Evolutionary conservation across 2,888 invertebrate genomes (phyloP), one percentile per base, ranked within the genome.

Genomic region (Athalia cordata): DNA sequence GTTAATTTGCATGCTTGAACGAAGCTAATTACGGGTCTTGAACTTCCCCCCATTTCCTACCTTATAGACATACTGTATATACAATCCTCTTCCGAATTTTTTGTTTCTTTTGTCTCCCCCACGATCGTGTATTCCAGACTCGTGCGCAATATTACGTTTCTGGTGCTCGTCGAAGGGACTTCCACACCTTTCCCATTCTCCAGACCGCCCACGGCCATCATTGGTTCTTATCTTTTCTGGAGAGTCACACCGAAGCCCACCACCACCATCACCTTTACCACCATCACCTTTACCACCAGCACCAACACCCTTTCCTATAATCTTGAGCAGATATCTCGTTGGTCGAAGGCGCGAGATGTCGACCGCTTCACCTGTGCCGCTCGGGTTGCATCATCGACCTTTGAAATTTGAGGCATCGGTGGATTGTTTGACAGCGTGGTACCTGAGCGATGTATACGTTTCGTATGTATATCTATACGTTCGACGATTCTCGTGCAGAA

Each of bases 1-100:
- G 85, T 86, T 86, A 86, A 87, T 87, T 87, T 87, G 85, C 87
- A 86, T 86, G 83, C 86, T 82, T 82, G 84, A 84, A 83, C 85
- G 82, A 84, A 84, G 86, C 85, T 87, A 86, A 87, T 87, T 86
- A 86, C 86, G 83, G 85, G 84, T 85, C 85, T 85, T 86, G 83
- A 83, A 83, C 83, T 83, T 82, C 82, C 80, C 68, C 50, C 13
- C 43, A 5, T 13, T 43, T 8, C 3, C 3, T 43, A 9, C 65
- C 43, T 29, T 29, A 29, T 29, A 29, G 29, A 29, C 29, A 29
- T 29, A 29, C 29, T 29, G 29, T 29, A 29, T 29, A 29, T 29
- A 29, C 29, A 29, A 29, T 29, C 45, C 13, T 55, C 43, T 8
- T 45, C 6, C 61, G 49, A 64, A 52, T 52, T 50, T 52, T 43